Base-by-base conservation (phyloP, 1,140 invertebrate genomes). In the Drosophila tsacasi region DNA sequence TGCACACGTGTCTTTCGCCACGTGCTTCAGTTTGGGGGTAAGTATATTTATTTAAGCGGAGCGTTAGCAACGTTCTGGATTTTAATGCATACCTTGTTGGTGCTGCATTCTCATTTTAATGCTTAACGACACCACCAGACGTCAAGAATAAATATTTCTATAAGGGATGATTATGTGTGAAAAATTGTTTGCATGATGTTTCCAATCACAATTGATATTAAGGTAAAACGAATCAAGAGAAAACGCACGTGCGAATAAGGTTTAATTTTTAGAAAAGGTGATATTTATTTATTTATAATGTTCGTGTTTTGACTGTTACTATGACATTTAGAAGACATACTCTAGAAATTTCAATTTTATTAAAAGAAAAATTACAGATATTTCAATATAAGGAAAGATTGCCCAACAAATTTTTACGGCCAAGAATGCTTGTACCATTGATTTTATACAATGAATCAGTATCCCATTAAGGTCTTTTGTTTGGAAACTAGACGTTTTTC, bases 61-160 rank as follows among this genome's bases (percentile, higher is more conserved):
- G 72, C 87, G 83, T 87, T 91, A 65, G 69, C 77, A 87, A 82
- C 79, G 89, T 72, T 73, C 85, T 57, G 73, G 83, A 80, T 89
- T 87, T 87, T 89, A 87, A 59, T 81, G 65, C 71, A 47, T 63
- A 60, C 54, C 65, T 83, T 83, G 80, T 84, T 84, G 74, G 74
- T 66, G 66, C 68, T 76, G 66, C 59, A 65, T 79, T 91, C 83
- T 91, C 68, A 91, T 77, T 91, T 83, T 67, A 73, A 73, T 87
- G 73, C 89, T 84, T 91, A 82, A 91, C 89, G 83, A 91, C 89
- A 91, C 81, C 78, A 74, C 57, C 89, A 91, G 89, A 83, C 71
- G 57, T 62, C 50, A 49, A 50, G 62, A 76, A 82, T 86, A 78
- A 72, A 85, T 86, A 81, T 61, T 72, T 58, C 62, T 60, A 49